These are phyloP conservation scores for Miichthys miiuy DNA, from an alignment of 2,797 vertebrate species.

Conservation along the genomic window DNA sequence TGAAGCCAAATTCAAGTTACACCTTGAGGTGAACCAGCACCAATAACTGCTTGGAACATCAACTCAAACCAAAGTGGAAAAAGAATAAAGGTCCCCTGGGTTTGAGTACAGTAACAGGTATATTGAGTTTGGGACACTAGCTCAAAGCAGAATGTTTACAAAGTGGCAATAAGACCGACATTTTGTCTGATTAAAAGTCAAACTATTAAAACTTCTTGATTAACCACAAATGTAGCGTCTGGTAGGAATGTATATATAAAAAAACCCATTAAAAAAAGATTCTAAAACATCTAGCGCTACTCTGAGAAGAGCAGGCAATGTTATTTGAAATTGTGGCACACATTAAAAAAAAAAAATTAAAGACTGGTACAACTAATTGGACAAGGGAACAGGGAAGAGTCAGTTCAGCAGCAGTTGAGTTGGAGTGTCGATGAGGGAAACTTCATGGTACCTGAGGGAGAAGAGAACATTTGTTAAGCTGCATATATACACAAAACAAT, in stretches of 20 bases:
- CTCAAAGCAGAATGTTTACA: slow-evolving; percentile 30
- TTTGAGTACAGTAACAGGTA: slow-evolving; percentile 37
- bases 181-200: slow-evolving; percentile 62
- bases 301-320: slow-evolving; percentile 67
- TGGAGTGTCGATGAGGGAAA: slow-evolving; percentile 90
- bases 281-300: slow-evolving; percentile 62
- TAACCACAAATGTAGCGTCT: slow-evolving; percentile 50
- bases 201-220: slow-evolving; percentile 68
- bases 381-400: slow-evolving; percentile 18
- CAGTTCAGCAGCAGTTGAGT: slow-evolving; percentile 87
- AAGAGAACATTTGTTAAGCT: background rate
- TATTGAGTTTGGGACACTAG: slow-evolving; percentile 1
- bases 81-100: background rate
- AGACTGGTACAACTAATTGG: slow-evolving; percentile 26
- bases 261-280: slow-evolving; percentile 68
- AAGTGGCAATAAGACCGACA: slow-evolving; percentile 10
- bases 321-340: slow-evolving; percentile 39
- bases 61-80: slow-evolving; percentile 1
- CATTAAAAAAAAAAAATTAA: slow-evolving; percentile 27
- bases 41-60: slow-evolving; percentile 3
- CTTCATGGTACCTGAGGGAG: slow-evolving; percentile 88
- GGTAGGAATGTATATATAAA: slow-evolving; percentile 71
- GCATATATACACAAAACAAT: background rate
- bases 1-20: slow-evolving; percentile 25
- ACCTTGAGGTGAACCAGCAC: slow-evolving; percentile 19